phyloP scores from a whole-genome alignment of 1,140 invertebrate species.

The Chionoecetes opilio region DNA sequence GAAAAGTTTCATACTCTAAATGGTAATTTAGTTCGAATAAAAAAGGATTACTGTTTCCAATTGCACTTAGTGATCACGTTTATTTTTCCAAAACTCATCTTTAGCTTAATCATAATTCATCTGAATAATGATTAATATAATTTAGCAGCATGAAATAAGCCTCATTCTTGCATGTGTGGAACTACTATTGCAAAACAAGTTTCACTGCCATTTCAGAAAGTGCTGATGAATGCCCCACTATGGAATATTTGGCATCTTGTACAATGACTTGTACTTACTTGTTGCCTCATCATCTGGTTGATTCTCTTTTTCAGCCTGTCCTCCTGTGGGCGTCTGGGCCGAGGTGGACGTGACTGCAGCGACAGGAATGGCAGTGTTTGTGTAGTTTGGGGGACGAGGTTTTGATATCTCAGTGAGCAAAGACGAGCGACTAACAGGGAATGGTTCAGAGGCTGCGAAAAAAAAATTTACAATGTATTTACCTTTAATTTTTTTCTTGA shows the following conservation, averaged over 20 bases:
- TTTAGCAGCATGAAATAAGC: not conserved
- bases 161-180: not conserved
- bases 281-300: slow-evolving; percentile 88
- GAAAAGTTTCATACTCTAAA: too few relatives aligned
- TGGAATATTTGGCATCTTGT: not conserved
- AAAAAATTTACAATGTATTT: slow-evolving; percentile 52
- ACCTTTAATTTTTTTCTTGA: not conserved
- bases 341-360: slow-evolving; percentile 62
- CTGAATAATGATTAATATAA: not conserved
- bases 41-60: too few relatives aligned
- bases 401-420: slow-evolving; percentile 80
- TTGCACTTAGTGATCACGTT: too few relatives aligned
- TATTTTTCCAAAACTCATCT: not conserved
- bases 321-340: slow-evolving; percentile 59
- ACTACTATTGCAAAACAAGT: not conserved
- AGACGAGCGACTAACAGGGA: slow-evolving; percentile 89
- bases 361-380: slow-evolving; percentile 83
- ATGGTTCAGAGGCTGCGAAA: slow-evolving; percentile 86
- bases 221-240: not conserved
- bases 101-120: not conserved
- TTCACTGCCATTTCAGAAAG: not conserved
- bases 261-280: slow-evolving; percentile 85
- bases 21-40: too few relatives aligned
- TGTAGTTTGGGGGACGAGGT: slow-evolving; percentile 76
- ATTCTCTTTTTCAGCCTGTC: slow-evolving; percentile 81